phyloP scores from a whole-genome alignment of 2,888 invertebrate species.

The Drosophila acutilabella region DNA sequence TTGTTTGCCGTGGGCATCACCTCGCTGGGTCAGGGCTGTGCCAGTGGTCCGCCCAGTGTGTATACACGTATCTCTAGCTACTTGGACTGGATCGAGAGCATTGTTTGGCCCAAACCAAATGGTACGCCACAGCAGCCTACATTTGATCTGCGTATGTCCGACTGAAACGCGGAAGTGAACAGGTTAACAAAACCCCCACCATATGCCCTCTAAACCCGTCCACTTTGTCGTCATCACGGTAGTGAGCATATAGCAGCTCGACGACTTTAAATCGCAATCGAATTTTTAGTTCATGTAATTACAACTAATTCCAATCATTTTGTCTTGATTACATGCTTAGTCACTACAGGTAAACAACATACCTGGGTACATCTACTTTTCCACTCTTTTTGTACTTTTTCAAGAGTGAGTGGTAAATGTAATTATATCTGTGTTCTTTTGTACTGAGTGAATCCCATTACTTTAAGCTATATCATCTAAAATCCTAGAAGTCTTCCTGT shows the following conservation, averaged over 20 bases:
- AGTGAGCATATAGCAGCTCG: neutral
- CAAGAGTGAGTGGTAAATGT: neutral
- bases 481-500: neutral
- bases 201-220: no score
- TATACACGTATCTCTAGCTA: constrained; percentile 77
- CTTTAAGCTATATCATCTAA: neutral
- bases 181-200: neutral
- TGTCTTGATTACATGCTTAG: constrained; percentile 1
- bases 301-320: neutral
- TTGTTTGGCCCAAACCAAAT: constrained; percentile 68
- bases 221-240: neutral
- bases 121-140: constrained; percentile 20
- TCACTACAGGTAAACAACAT: neutral
- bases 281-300: constrained; percentile 2
- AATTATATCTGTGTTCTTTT: neutral
- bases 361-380: neutral
- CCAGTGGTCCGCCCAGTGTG: constrained; percentile 75
- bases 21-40: constrained; percentile 76
- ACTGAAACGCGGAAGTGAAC: neutral
- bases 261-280: neutral
- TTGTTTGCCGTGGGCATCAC: constrained; percentile 62
- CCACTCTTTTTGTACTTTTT: neutral
- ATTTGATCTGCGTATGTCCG: constrained; percentile 43
- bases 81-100: constrained; percentile 77
- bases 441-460: neutral